Base-by-base conservation (phyloP, 2,113 vertebrate genomes). In the Pelecanus crispus region DNA sequence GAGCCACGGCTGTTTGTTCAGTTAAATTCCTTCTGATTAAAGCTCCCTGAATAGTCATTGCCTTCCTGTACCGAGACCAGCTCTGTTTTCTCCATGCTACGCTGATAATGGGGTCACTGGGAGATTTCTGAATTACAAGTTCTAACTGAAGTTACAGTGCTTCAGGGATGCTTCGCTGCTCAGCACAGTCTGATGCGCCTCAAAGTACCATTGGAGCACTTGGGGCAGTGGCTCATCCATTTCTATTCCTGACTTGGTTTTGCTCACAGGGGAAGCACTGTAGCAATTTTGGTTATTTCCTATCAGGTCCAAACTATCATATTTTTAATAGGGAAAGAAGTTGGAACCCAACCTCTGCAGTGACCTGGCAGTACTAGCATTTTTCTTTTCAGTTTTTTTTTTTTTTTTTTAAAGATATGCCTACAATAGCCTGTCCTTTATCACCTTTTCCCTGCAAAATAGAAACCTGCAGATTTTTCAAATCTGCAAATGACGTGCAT, bases 11-110 rank as follows among this genome's bases (percentile, higher is more conserved):
- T 96, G 91, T 97, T 97, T 96, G 89, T 92, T 94, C 91, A 94
- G 89, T 97, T 97, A 95, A 96, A 97, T 96, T 95, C 96, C 66
- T 95, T 96, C 91, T 95, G 95, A 96, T 97, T 96, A 97, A 96
- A 87, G 66, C 73, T 97, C 94, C 70, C 94, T 95, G 89, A 95
- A 73, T 91, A 95, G 94, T 82, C 74, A 53, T 94, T 95, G 94
- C 79, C 49, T 85, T 92, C 74, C 61, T 88, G 73, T 32, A 92
- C 58, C 2, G 13, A 82, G 89, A 87, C 62, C 84, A 90, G 87
- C 84, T 90, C 94, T 94, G 83, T 94, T 95, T 94, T 94, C 88
- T 92, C 94, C 75, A 50, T 95, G 92, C 86, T 88, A 82, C 2
- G 0, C 81, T 94, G 91, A 77, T 97, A 95, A 95, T 96, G 94